Conservation (phyloP, 2,888 invertebrate species). For the Brenthis hecate region DNA sequence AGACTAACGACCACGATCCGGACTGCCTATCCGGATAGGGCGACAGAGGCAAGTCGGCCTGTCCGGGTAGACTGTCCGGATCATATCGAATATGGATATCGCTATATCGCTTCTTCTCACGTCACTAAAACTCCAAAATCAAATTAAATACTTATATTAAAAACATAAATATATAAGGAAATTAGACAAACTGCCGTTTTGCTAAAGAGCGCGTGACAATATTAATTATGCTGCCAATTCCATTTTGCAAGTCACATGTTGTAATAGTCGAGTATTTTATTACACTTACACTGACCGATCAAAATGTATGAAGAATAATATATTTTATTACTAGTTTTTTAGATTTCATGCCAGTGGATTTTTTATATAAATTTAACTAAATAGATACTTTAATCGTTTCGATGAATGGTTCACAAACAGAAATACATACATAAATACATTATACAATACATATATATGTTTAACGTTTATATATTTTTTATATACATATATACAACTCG, state of each 20-base stretch:
- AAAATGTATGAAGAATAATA: slow-evolving; percentile 12
- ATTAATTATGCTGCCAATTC: slow-evolving; percentile 36
- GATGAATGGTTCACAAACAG: not conserved
- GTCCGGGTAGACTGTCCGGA: slow-evolving; percentile 77
- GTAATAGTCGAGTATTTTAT: slow-evolving; percentile 34
- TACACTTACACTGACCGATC: slow-evolving; percentile 18
- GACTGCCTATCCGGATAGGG: slow-evolving; percentile 62
- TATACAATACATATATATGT: no score
- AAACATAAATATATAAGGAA: slow-evolving; percentile 21
- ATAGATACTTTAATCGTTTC: not conserved
- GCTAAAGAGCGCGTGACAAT: slow-evolving; percentile 43
- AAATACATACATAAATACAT: no score
- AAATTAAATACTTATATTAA: not conserved
- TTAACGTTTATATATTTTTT: no score
- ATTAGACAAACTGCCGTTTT: slow-evolving; percentile 27
- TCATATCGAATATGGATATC: slow-evolving; percentile 34
- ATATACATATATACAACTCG: no score
- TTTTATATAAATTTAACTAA: no score
- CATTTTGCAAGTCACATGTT: slow-evolving; percentile 38
- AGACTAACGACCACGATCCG: slow-evolving; percentile 45
- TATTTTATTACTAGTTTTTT: not conserved
- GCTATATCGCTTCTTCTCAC: slow-evolving; percentile 13
- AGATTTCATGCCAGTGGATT: no score
- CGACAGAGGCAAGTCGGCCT: slow-evolving; percentile 64
- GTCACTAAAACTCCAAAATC: not conserved